These are phyloP conservation scores for Mamestra brassicae DNA, from an alignment of 2,888 invertebrate genomes.

Conservation along the genomic window DNA sequence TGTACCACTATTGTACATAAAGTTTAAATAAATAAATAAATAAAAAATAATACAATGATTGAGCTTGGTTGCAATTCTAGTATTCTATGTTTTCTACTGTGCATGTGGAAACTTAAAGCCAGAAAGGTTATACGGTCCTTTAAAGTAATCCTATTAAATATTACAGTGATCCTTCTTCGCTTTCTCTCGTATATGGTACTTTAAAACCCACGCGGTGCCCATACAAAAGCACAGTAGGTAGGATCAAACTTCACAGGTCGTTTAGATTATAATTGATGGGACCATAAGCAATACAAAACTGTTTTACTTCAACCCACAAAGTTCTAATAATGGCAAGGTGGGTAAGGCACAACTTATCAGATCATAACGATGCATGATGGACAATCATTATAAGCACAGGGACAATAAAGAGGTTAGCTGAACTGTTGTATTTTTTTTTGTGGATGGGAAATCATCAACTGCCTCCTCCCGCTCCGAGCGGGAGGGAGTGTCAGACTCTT, in stretches of 20 bases:
- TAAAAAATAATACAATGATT: background rate
- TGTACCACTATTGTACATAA: too few species aligned
- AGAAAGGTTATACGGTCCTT: background rate
- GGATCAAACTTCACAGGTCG: background rate
- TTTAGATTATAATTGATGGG: slow-evolving; percentile 7
- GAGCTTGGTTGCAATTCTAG: background rate
- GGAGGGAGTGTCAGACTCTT: too few species aligned
- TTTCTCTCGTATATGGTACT: background rate
- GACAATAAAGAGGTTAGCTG: too few species aligned
- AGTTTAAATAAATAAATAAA: too few species aligned
- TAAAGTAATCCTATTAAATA: background rate
- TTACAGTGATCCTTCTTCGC: slow-evolving; percentile 3
- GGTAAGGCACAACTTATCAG: background rate
- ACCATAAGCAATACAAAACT: background rate
- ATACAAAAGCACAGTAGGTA: background rate
- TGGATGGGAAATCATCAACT: too few species aligned
- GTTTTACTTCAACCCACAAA: background rate
- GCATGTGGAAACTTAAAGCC: too few species aligned
- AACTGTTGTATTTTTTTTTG: too few species aligned
- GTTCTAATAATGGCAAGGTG: background rate
- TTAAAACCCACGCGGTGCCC: slow-evolving; percentile 8
- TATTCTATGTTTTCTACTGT: background rate
- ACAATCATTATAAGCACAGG: too few species aligned
- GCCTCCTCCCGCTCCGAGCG: too few species aligned
- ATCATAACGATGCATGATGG: background rate